These are phyloP conservation scores for Tetanocera ferruginea DNA, from an alignment of 2,888 invertebrate genomes.

Conservation along the genomic window DNA sequence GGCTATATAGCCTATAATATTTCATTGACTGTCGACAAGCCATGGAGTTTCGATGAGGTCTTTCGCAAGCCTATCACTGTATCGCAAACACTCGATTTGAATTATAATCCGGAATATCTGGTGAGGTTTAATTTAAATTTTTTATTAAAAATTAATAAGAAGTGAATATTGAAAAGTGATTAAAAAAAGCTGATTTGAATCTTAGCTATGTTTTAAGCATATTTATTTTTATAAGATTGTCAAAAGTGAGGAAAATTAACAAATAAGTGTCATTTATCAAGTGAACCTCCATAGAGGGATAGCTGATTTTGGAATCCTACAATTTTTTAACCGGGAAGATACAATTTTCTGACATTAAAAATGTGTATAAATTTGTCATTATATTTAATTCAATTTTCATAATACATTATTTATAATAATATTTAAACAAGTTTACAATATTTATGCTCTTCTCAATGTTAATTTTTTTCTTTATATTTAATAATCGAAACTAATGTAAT, in stretches of 20 bases:
- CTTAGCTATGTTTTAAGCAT: neutral
- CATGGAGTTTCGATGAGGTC: constrained; percentile 78
- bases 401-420: neutral
- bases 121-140: constrained; percentile 68
- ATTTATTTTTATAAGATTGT: neutral
- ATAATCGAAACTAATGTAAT: too few relatives aligned
- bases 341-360: neutral
- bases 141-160: neutral
- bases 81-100: constrained; percentile 83
- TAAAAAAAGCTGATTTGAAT: neutral
- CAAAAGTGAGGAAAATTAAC: too few relatives aligned
- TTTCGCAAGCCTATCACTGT: constrained; percentile 76
- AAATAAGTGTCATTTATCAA: too few relatives aligned
- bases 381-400: neutral
- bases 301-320: too few relatives aligned
- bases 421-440: too few relatives aligned
- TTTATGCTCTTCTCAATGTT: neutral
- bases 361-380: neutral
- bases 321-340: too few relatives aligned
- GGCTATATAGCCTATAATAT: constrained; percentile 84
- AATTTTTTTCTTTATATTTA: neutral
- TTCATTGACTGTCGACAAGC: constrained; percentile 78
- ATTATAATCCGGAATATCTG: constrained; percentile 77
- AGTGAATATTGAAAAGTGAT: neutral
- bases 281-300: too few relatives aligned